A percentile compares a stretch with the other conserved stretches of the same genome.
Evolutionary conservation across 2,888 invertebrate species (phyloP).

Genomic region (Stenoptilia bipunctidactyla): DNA sequence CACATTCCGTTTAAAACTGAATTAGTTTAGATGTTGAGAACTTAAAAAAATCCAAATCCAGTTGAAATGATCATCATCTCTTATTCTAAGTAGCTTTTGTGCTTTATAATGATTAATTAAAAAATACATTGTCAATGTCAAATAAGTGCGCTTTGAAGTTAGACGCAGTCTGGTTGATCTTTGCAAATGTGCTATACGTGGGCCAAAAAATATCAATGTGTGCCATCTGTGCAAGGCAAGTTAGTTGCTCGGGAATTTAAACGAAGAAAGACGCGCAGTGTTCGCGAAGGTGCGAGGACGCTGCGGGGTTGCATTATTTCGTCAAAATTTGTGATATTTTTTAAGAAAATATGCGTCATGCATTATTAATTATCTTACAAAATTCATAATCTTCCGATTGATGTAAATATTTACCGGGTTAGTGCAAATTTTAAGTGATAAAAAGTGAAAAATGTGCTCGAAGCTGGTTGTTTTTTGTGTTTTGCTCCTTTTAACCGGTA

Average conservation of each 20-base stretch:
- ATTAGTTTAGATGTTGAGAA: no score
- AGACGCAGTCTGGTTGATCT: constrained; percentile 41
- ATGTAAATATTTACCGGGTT: constrained; percentile 15
- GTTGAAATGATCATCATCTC: no score
- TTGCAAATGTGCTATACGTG: constrained; percentile 23
- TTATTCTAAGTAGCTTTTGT: no score
- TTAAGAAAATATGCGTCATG: neutral
- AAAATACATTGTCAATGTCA: no score
- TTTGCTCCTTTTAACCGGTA: constrained; percentile 51
- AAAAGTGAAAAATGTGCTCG: constrained; percentile 45
- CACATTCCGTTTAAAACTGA: no score
- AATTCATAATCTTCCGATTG: neutral
- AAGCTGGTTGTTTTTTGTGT: constrained; percentile 36
- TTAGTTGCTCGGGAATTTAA: constrained; percentile 20
- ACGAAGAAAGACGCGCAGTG: neutral
- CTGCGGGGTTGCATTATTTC: neutral
- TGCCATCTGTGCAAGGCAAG: constrained; percentile 38
- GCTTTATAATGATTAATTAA: no score
- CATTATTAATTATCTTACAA: constrained; percentile 27
- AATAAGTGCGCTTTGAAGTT: constrained; percentile 57
- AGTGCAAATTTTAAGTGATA: constrained; percentile 29
- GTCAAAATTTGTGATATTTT: neutral
- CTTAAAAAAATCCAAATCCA: no score
- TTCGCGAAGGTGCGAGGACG: neutral
- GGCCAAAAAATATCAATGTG: constrained; percentile 26